Conservation (phyloP, 2,113 vertebrate genomes). For the Melozone crissalis region DNA sequence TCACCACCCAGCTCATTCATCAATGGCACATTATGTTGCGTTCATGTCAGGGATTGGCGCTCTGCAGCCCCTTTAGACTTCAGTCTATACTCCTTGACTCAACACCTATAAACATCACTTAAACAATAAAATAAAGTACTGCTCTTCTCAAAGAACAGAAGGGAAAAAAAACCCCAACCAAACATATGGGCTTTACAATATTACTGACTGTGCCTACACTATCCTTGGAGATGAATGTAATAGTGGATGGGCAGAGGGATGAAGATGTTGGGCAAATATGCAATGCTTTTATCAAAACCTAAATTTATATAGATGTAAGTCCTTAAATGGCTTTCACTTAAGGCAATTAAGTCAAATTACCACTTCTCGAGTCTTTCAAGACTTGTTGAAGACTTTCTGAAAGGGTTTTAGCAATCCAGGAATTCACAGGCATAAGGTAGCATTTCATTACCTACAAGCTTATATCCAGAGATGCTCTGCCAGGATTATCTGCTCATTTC, state of each 20-base stretch:
- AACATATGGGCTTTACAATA: background rate
- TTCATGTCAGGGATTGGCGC: background rate
- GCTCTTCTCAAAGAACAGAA: background rate
- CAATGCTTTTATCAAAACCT: background rate
- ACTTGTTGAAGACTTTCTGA: background rate
- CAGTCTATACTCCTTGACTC: background rate
- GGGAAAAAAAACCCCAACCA: rapidly evolving
- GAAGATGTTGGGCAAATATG: background rate
- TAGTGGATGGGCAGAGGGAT: background rate
- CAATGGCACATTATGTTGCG: background rate
- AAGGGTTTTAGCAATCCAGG: background rate
- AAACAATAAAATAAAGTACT: background rate
- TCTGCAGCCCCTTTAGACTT: background rate
- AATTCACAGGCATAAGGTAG: background rate
- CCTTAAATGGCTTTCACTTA: background rate
- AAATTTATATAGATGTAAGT: background rate
- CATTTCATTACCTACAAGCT: background rate
- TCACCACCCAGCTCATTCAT: background rate
- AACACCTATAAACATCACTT: background rate
- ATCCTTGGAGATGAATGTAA: background rate
- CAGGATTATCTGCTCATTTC: background rate
- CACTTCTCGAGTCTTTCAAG: background rate
- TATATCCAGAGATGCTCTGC: background rate
- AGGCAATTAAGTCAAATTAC: background rate
- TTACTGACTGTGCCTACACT: background rate